phyloP scores from a whole-genome alignment of 1,140 invertebrate species.

The Bombus affinis region DNA sequence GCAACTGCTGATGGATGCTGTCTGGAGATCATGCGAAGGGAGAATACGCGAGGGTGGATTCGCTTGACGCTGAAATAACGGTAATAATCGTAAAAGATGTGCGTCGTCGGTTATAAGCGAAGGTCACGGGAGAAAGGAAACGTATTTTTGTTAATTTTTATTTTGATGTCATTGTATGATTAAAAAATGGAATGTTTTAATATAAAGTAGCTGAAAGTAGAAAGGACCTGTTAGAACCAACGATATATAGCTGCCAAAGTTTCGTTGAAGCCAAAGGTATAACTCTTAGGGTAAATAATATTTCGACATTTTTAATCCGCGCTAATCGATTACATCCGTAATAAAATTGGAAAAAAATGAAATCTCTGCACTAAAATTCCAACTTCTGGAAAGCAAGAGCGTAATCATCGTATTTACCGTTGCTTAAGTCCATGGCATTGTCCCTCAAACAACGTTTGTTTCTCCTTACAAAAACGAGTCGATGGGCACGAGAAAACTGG shows the following conservation, averaged over 20 bases:
- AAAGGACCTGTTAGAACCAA: too few relatives aligned
- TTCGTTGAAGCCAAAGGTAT: too few relatives aligned
- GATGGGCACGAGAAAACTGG: not conserved
- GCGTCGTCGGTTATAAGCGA: not conserved
- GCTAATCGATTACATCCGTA: too few relatives aligned
- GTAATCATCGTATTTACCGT: not conserved
- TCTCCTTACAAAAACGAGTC: not conserved
- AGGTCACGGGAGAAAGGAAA: not conserved
- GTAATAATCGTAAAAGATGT: not conserved
- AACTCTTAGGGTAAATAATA: too few relatives aligned
- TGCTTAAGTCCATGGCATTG: not conserved
- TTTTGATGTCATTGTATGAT: too few relatives aligned
- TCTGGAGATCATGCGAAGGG: not conserved
- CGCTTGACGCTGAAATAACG: not conserved
- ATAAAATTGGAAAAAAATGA: too few relatives aligned
- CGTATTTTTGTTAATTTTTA: too few relatives aligned
- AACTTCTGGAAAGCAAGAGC: not conserved
- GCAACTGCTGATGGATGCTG: conserved; percentile 31
- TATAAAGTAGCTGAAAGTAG: too few relatives aligned
- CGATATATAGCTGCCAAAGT: too few relatives aligned
- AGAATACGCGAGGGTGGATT: too few relatives aligned
- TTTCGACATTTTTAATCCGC: too few relatives aligned
- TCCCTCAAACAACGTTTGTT: not conserved
- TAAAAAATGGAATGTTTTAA: too few relatives aligned
- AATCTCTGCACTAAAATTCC: not conserved